A percentile compares a stretch with the other conserved stretches of the same genome.
Evolutionary conservation across 2,888 invertebrate genomes (phyloP).

Genomic region (Synergus gifuensis): DNA sequence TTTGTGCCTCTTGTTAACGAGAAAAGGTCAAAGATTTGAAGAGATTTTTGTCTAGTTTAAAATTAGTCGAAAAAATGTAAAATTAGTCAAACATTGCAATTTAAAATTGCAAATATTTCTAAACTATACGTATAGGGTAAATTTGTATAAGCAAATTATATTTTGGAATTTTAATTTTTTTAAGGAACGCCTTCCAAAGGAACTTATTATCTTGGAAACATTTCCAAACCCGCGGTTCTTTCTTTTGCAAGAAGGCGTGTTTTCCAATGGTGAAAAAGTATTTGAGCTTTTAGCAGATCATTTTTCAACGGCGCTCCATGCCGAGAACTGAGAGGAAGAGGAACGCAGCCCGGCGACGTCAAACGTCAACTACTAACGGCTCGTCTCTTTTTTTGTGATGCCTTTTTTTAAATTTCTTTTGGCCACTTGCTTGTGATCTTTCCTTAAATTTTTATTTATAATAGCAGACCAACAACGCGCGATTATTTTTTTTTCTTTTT

Average conservation of each 20-base stretch:
- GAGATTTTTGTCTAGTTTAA: too few species aligned
- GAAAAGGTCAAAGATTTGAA: too few species aligned
- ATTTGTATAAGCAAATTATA: neutral
- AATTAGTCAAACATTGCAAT: too few species aligned
- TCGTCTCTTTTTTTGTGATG: constrained; percentile 66
- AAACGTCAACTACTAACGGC: constrained; percentile 54
- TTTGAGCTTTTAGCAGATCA: constrained; percentile 73
- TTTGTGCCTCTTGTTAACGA: too few species aligned
- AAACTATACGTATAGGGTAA: neutral
- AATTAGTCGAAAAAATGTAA: too few species aligned
- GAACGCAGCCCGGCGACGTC: constrained; percentile 55
- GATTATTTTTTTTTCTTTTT: too few species aligned
- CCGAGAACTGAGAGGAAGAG: constrained; percentile 48
- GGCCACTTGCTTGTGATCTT: constrained; percentile 28
- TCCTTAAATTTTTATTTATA: constrained; percentile 14
- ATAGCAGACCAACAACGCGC: neutral
- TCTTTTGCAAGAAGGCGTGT: constrained; percentile 60
- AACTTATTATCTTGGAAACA: neutral
- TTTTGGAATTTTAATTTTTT: neutral
- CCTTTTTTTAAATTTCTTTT: constrained; percentile 73
- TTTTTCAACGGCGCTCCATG: constrained; percentile 71
- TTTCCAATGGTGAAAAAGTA: constrained; percentile 67
- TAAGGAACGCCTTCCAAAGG: neutral
- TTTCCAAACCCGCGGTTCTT: constrained; percentile 31
- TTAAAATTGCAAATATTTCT: too few species aligned